Percentiles rank a stretch among this genome's conserved stretches.
Evolutionary conservation across 2,113 vertebrate species (phyloP).

Genomic region (Zosterops pallidus): DNA sequence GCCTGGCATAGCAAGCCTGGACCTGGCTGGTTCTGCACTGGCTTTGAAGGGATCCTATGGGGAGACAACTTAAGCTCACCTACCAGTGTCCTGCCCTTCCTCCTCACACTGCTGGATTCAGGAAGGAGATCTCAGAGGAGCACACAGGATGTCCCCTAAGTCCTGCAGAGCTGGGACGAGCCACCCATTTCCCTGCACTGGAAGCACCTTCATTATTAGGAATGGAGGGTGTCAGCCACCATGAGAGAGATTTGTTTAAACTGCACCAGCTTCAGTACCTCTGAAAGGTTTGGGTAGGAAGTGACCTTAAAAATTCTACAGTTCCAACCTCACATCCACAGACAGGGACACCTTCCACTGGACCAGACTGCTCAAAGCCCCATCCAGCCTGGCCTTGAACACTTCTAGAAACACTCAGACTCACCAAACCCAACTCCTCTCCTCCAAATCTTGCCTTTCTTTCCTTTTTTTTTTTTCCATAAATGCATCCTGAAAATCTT

Average conservation of each 20-base stretch:
- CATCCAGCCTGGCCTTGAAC: neutral
- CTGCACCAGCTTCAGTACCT: neutral
- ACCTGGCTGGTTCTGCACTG: neutral
- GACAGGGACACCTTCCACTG: neutral
- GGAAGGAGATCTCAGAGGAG: neutral
- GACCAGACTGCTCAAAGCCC: neutral
- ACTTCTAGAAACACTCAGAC: neutral
- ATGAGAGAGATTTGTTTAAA: neutral
- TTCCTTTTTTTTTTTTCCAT: neutral
- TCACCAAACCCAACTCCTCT: neutral
- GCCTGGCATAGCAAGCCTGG: neutral
- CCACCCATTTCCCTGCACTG: neutral
- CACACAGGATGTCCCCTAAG: neutral
- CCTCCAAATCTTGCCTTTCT: neutral
- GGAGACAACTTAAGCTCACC: neutral
- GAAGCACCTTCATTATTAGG: neutral
- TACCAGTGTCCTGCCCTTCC: neutral
- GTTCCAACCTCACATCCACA: neutral
- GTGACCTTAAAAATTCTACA: neutral
- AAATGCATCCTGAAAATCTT: neutral
- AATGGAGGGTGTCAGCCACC: neutral
- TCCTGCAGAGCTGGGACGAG: neutral
- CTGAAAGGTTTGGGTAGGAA: neutral
- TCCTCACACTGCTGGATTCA: neutral
- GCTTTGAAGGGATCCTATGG: neutral